Conservation (phyloP, 1,140 invertebrate genomes). For the Drosophila guanche region DNA sequence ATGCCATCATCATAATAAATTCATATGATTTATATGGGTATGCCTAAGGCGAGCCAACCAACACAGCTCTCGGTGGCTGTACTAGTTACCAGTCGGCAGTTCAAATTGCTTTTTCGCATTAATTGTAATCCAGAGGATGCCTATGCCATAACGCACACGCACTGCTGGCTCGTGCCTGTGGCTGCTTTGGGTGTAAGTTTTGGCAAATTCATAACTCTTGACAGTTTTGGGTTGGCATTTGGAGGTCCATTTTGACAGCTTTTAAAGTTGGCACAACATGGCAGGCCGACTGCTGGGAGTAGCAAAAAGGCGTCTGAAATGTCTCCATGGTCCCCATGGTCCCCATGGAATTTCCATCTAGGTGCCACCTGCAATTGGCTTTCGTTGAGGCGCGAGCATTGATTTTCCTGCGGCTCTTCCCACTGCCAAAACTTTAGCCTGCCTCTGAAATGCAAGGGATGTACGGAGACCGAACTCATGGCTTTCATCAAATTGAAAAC, state of each 20-base stretch:
- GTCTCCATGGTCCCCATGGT: not conserved
- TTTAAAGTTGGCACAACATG: constrained; percentile 51
- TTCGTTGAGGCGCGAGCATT: constrained; percentile 31
- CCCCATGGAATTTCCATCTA: too few species aligned
- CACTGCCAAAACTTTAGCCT: constrained; percentile 26
- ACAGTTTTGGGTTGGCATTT: constrained; percentile 58
- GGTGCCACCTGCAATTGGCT: constrained; percentile 19
- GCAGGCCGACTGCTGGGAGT: constrained; percentile 14
- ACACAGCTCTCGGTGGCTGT: constrained; percentile 40
- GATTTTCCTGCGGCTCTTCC: constrained; percentile 37
- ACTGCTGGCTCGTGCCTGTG: not conserved
- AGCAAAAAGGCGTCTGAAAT: not conserved
- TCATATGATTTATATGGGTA: constrained; percentile 76
- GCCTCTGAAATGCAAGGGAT: not conserved
- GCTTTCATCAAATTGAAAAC: constrained; percentile 57
- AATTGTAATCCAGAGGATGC: constrained; percentile 45
- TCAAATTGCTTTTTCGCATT: constrained; percentile 48
- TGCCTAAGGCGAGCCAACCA: constrained; percentile 44
- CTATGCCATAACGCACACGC: not conserved
- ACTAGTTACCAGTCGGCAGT: constrained; percentile 28
- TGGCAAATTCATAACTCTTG: constrained; percentile 64
- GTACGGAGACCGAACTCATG: constrained; percentile 7
- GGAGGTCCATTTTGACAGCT: constrained; percentile 63
- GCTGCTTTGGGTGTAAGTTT: constrained; percentile 1
- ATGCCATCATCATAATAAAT: constrained; percentile 83